Evolutionary conservation across 2,113 vertebrate genomes (phyloP).

Genomic region (Petrocephalus zakoni): DNA sequence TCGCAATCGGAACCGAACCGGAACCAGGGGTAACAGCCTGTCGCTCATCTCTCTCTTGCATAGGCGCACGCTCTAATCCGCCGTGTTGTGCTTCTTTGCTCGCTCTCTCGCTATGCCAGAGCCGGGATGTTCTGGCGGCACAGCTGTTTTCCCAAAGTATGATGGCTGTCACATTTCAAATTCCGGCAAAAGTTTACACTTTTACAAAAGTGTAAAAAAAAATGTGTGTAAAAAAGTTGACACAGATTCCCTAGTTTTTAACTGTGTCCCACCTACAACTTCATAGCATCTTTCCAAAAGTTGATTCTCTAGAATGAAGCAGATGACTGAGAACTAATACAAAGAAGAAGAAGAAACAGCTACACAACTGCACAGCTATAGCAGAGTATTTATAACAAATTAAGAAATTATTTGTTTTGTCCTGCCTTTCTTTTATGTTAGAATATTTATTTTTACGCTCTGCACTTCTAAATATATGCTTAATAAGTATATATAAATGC

Average conservation of each 20-base stretch:
- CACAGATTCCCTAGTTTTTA: background rate
- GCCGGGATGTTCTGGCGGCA: background rate
- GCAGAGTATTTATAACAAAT: background rate
- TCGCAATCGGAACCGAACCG: slow-evolving; percentile 25
- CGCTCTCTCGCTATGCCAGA: background rate
- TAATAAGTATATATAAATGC: background rate
- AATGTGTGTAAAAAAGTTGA: no score
- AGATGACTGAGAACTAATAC: background rate
- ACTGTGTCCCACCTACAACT: background rate
- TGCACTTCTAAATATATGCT: background rate
- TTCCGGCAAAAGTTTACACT: slow-evolving; percentile 8
- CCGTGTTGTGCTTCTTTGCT: background rate
- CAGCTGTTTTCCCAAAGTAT: background rate
- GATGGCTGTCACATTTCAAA: background rate
- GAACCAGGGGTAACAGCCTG: slow-evolving; percentile 16
- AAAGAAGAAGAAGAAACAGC: background rate
- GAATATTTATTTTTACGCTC: background rate
- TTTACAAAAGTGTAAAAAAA: no score
- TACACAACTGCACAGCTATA: background rate
- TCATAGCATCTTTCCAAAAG: background rate
- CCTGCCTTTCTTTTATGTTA: background rate
- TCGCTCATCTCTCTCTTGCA: background rate
- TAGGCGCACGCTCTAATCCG: background rate
- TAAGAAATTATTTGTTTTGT: background rate
- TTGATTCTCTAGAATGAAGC: background rate